These are phyloP conservation scores for Coreius guichenoti DNA, from an alignment of 2,797 vertebrate genomes.

Conservation along the genomic window DNA sequence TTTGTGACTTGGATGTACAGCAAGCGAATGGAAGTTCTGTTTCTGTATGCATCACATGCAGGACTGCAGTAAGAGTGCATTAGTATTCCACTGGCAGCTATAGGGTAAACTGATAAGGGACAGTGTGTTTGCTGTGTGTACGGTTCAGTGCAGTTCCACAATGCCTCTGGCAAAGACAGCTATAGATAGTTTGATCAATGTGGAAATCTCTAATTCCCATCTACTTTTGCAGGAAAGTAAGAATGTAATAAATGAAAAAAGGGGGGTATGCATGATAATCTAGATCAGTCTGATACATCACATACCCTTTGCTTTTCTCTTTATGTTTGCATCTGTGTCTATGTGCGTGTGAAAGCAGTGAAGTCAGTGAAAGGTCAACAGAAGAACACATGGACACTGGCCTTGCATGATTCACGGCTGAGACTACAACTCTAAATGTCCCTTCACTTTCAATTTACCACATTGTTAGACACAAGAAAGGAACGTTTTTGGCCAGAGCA, in stretches of 20 bases:
- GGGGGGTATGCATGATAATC: not conserved
- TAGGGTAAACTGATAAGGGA: slow-evolving; percentile 40
- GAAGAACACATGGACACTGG: slow-evolving; percentile 21
- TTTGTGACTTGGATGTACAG: slow-evolving; percentile 49
- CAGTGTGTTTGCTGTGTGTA: slow-evolving; percentile 29
- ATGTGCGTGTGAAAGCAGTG: slow-evolving; percentile 23
- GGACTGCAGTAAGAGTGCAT: slow-evolving; percentile 60
- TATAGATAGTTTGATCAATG: slow-evolving; percentile 21
- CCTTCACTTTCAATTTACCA: slow-evolving; percentile 47
- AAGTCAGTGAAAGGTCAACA: slow-evolving; percentile 51
- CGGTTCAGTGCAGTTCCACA: slow-evolving; percentile 37
- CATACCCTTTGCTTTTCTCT: not conserved
- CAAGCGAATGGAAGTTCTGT: slow-evolving; percentile 34
- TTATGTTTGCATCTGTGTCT: slow-evolving; percentile 39
- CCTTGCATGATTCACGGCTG: not conserved
- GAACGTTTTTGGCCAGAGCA: slow-evolving; percentile 14
- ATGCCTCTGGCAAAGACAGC: slow-evolving; percentile 32
- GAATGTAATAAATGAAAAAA: not conserved
- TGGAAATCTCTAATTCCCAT: slow-evolving; percentile 17
- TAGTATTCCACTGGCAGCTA: slow-evolving; percentile 58
- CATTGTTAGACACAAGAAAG: slow-evolving; percentile 18
- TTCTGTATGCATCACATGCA: slow-evolving; percentile 63
- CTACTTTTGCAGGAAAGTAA: not conserved
- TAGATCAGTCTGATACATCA: not conserved
- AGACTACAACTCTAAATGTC: slow-evolving; percentile 50